These are phyloP conservation scores for Gisinianus flammeolus DNA, from an alignment of 2,888 invertebrate species.

Conservation along the genomic window DNA sequence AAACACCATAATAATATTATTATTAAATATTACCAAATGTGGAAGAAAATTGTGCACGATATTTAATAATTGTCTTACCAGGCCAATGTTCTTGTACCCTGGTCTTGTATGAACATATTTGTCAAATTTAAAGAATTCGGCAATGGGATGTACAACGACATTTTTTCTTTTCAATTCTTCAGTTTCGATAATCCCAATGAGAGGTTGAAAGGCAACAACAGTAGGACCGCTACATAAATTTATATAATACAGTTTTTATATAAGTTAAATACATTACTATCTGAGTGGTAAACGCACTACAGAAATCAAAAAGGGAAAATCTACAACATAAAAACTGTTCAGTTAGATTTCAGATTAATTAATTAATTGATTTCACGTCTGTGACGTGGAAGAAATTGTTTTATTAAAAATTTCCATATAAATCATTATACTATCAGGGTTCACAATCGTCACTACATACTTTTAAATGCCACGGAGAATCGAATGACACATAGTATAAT, in stretches of 20 bases:
- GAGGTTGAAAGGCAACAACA: constrained; percentile 14
- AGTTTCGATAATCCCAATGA: constrained; percentile 16
- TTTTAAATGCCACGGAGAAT: too few species aligned
- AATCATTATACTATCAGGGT: too few species aligned
- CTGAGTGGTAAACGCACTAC: not conserved
- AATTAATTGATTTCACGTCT: constrained; percentile 16
- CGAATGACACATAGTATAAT: too few species aligned
- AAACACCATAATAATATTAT: too few species aligned
- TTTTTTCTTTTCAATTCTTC: not conserved
- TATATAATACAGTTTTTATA: too few species aligned
- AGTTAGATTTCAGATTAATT: not conserved
- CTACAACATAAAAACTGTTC: not conserved
- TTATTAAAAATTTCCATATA: too few species aligned
- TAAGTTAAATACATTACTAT: too few species aligned
- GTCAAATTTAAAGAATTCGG: not conserved
- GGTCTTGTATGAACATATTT: not conserved
- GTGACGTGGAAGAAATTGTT: not conserved
- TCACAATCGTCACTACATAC: too few species aligned
- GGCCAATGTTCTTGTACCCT: constrained; percentile 42
- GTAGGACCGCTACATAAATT: constrained; percentile 20
- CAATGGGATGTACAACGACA: not conserved
- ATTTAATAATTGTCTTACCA: too few species aligned
- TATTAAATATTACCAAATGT: too few species aligned
- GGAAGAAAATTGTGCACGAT: too few species aligned
- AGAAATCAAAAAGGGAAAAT: not conserved